A percentile compares a stretch with the other conserved stretches of the same genome.
phyloP scores from a whole-genome alignment of 2,113 vertebrate species.

The Echinops telfairi region DNA sequence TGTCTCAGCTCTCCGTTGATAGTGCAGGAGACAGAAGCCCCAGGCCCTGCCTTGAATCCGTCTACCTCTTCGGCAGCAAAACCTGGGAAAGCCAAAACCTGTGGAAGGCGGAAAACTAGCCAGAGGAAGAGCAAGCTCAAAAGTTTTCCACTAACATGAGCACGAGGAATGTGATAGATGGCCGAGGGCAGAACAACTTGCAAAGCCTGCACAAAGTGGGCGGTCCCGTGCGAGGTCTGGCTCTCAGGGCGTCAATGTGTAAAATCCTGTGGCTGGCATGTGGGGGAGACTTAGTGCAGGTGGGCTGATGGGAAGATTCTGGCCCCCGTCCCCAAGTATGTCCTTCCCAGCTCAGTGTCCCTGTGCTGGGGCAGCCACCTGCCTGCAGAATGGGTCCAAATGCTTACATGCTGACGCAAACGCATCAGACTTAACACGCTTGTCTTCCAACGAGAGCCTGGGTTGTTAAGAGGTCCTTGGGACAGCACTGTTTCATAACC shows the following conservation, averaged over 20 bases:
- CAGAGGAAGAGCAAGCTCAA: neutral
- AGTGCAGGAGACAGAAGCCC: neutral
- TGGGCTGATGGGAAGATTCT: neutral
- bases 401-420: neutral
- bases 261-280: accelerated
- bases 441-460: neutral
- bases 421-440: neutral
- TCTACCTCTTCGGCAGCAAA: neutral
- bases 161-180: neutral
- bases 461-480: neutral
- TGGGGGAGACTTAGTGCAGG: neutral
- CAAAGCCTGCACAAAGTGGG: neutral
- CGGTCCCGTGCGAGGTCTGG: neutral
- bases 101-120: neutral
- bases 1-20: neutral
- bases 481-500: neutral
- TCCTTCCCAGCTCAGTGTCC: neutral
- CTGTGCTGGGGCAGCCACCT: neutral
- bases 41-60: neutral
- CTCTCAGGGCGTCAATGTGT: neutral
- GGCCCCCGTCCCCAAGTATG: neutral
- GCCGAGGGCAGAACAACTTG: neutral
- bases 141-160: neutral
- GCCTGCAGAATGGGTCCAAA: constrained; percentile 2
- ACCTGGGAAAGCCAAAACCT: neutral